Percentiles rank a stretch among this genome's conserved stretches.
Conservation (phyloP, 1,140 invertebrate species). For the Araneus ventricosus region DNA sequence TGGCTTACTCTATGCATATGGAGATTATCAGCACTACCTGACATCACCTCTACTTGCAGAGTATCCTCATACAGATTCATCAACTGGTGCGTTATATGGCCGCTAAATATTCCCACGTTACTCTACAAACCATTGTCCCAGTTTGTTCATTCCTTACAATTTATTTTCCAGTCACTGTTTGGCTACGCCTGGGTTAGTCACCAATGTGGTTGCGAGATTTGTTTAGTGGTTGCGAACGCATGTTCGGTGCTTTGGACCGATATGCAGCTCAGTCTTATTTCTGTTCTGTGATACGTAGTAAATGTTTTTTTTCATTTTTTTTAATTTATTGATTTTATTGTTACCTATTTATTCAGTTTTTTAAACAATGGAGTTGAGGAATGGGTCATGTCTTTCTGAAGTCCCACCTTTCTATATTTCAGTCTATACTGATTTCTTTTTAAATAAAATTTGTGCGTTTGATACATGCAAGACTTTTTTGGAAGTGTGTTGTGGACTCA, state of each 20-base stretch:
- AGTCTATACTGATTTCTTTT: slow-evolving; percentile 48
- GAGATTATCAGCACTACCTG: slow-evolving; percentile 90
- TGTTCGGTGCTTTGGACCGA: slow-evolving; percentile 18
- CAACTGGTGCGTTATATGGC: slow-evolving; percentile 89
- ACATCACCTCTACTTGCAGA: slow-evolving; percentile 90
- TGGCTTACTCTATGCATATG: slow-evolving; percentile 88
- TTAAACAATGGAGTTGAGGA: slow-evolving; percentile 25
- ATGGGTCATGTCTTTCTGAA: slow-evolving; percentile 34
- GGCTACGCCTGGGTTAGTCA: slow-evolving; percentile 60
- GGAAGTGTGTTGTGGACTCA: slow-evolving; percentile 55
- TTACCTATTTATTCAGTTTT: slow-evolving; percentile 71
- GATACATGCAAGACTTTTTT: slow-evolving; percentile 42
- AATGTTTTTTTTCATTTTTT: slow-evolving; percentile 33
- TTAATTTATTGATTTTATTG: slow-evolving; percentile 69
- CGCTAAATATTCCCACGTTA: slow-evolving; percentile 78
- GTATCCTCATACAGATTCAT: slow-evolving; percentile 88
- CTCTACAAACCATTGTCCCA: slow-evolving; percentile 4
- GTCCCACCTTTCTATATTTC: slow-evolving; percentile 37
- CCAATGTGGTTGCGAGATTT: slow-evolving; percentile 17
- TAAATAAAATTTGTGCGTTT: slow-evolving; percentile 54
- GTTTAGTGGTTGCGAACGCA: slow-evolving; percentile 10
- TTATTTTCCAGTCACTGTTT: slow-evolving; percentile 53
- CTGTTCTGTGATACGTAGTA: slow-evolving; percentile 69
- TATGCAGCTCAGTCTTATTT: slow-evolving; percentile 69
- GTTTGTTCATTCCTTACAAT: slow-evolving; percentile 54